Base-by-base conservation (phyloP, 2,888 invertebrate species). In the Aphelenchoides bicaudatus region DNA sequence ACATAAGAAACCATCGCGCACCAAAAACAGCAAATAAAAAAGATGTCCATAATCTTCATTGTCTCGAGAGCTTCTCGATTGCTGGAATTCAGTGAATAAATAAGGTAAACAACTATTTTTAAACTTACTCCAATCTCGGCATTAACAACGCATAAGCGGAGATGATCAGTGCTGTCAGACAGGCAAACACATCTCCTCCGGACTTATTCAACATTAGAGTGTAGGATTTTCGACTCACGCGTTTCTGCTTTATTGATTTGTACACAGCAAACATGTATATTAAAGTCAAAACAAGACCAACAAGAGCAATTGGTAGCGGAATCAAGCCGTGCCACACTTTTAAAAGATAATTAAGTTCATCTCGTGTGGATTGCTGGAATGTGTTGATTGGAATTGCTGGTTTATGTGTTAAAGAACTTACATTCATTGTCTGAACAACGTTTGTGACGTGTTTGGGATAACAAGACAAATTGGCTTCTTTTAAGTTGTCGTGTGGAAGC, bases 191-290 rank as follows among this genome's bases (percentile, higher is more conserved):
- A 52, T 77, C 77, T 25, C 77, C 77, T 39, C 74, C 60, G 27
- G 77, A 66, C 27, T 77, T 68, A 56, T 77, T 77, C 53, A 77
- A 53, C 27, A 77, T 65, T 21, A 77, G 61, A 50, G 74, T 71
- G 59, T 78, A 75, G 54, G 72, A 75, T 63, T 78, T 77, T 19
- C 73, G 61, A 48, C 61, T 67, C 29, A 75, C 75, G 55, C 73
- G 58, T 3, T 71, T 69, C 2, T 66, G 58, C 57, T 66, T 66
- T 25, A 75, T 76, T 3, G 75, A 74, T 60, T 67, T 55, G 47
- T 63, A 56, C n/a, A 69, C 66, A n/a, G 67, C 68, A 29, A 66
- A 50, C 8, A 77, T 69, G 58, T 70, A 77, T 25, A 74, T 39
- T 2, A 61, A 53, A 5, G 73, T 69, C 21, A 72, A 58, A 27